These are phyloP conservation scores for Campopleginae sp. DNA, from an alignment of 2,888 invertebrate genomes.

Conservation along the genomic window DNA sequence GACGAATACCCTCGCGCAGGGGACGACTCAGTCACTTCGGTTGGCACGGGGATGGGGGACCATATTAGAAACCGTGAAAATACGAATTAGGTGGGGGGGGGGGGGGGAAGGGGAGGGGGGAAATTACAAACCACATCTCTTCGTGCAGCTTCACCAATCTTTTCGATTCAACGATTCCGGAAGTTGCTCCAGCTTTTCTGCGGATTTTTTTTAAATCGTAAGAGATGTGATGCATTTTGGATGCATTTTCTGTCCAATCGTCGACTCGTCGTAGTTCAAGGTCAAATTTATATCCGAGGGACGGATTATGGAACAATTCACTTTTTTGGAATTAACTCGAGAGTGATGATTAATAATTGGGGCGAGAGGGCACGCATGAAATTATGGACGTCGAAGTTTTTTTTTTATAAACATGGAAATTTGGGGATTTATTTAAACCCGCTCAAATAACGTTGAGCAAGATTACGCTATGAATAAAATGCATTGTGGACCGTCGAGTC, in stretches of 20 bases:
- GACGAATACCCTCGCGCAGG: constrained; percentile 12
- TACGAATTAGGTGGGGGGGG: background rate
- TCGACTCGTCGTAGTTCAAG: background rate
- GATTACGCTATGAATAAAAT: background rate
- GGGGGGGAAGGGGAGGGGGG: no score
- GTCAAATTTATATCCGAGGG: no score
- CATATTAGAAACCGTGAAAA: constrained; percentile 23
- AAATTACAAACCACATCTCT: constrained; percentile 19
- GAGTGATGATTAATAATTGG: no score
- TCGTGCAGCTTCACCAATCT: background rate
- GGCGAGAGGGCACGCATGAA: no score
- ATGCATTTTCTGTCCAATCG: background rate
- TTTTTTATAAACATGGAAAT: no score
- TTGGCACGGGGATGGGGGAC: background rate
- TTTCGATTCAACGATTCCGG: background rate
- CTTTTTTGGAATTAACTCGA: no score
- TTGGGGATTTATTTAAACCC: no score
- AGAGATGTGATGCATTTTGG: background rate
- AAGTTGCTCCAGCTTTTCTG: background rate
- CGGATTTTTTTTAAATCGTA: background rate
- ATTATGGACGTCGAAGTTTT: no score
- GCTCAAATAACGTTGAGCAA: background rate
- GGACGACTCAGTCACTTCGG: background rate
- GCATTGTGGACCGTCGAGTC: background rate
- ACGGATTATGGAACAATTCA: no score